Percentiles rank a stretch among this genome's conserved stretches.
Evolutionary conservation across 1,140 invertebrate genomes (phyloP).

Genomic region (Lucilia cuprina): DNA sequence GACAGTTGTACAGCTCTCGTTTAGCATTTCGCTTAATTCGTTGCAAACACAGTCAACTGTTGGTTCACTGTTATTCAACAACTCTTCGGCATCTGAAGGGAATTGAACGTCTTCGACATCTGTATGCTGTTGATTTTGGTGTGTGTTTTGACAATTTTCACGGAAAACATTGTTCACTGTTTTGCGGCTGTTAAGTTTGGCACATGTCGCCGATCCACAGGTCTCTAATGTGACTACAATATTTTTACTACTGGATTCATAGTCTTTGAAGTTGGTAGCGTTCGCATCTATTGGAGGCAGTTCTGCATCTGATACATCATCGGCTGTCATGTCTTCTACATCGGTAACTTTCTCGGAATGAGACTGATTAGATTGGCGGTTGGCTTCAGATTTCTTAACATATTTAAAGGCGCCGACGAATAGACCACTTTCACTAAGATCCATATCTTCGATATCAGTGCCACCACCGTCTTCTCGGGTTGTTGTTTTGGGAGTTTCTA

Average conservation of each 20-base stretch:
- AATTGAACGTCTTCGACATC: conserved; percentile 66
- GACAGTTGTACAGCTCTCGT: conserved; percentile 63
- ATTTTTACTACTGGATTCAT: conserved; percentile 33
- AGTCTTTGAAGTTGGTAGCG: conserved; percentile 27
- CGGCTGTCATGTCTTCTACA: conserved; percentile 52
- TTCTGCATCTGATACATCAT: conserved; percentile 49
- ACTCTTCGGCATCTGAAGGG: conserved; percentile 64
- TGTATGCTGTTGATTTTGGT: conserved; percentile 50
- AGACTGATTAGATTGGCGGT: not conserved
- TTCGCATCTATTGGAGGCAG: conserved; percentile 11
- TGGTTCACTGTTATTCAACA: conserved; percentile 17
- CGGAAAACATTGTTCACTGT: not conserved
- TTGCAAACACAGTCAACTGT: conserved; percentile 46
- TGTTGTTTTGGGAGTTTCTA: conserved; percentile 43
- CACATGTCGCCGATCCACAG: not conserved
- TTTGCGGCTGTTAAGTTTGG: not conserved
- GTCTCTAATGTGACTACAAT: conserved; percentile 33
- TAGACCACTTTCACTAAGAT: conserved; percentile 63
- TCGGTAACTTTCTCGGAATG: conserved; percentile 43
- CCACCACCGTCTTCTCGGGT: conserved; percentile 40
- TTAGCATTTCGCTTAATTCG: conserved; percentile 58
- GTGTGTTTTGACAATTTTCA: not conserved
- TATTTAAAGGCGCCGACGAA: conserved; percentile 47
- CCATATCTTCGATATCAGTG: conserved; percentile 67
- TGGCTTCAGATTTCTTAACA: not conserved